These are phyloP conservation scores for Toxonevra muliebris DNA, from an alignment of 2,888 invertebrate genomes.

Conservation along the genomic window DNA sequence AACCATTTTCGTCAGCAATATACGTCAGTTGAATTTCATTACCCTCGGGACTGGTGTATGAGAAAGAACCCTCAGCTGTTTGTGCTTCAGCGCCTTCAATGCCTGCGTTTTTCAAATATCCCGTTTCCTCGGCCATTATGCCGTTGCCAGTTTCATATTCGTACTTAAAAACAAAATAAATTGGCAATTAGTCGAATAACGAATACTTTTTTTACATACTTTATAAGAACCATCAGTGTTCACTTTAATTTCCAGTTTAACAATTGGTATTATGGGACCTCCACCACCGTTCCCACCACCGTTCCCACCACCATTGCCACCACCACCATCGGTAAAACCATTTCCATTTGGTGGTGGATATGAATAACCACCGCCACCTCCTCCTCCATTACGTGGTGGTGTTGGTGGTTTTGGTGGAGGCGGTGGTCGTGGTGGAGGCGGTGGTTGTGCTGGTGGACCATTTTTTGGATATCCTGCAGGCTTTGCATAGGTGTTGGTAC, in stretches of 20 bases:
- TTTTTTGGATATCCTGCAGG: slow-evolving; percentile 54
- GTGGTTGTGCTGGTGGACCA: slow-evolving; percentile 34
- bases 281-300: slow-evolving; percentile 44
- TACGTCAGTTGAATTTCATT: slow-evolving; percentile 72
- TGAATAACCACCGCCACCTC: slow-evolving; percentile 39
- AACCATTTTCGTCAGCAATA: slow-evolving; percentile 78
- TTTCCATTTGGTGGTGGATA: slow-evolving; percentile 47
- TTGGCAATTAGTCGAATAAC: neutral
- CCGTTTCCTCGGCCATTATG: slow-evolving; percentile 75
- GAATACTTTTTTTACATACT: slow-evolving; percentile 43
- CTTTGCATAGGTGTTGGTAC: slow-evolving; percentile 26
- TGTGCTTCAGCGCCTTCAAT: slow-evolving; percentile 73
- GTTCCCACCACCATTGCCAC: slow-evolving; percentile 37
- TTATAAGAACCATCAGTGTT: slow-evolving; percentile 61
- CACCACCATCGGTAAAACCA: slow-evolving; percentile 37
- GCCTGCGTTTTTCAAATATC: slow-evolving; percentile 76
- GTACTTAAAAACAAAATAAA: slow-evolving; percentile 62
- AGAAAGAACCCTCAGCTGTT: slow-evolving; percentile 75
- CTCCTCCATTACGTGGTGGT: slow-evolving; percentile 25
- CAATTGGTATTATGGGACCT: slow-evolving; percentile 57
- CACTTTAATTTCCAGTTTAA: slow-evolving; percentile 59
- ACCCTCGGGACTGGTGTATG: slow-evolving; percentile 80
- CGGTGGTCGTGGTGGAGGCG: slow-evolving; percentile 31
- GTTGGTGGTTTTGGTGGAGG: slow-evolving; percentile 22
- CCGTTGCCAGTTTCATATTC: slow-evolving; percentile 82